Percentiles rank a stretch among this genome's conserved stretches.
Evolutionary conservation across 2,888 invertebrate genomes (phyloP).

Genomic region (Drosophila helvetica): DNA sequence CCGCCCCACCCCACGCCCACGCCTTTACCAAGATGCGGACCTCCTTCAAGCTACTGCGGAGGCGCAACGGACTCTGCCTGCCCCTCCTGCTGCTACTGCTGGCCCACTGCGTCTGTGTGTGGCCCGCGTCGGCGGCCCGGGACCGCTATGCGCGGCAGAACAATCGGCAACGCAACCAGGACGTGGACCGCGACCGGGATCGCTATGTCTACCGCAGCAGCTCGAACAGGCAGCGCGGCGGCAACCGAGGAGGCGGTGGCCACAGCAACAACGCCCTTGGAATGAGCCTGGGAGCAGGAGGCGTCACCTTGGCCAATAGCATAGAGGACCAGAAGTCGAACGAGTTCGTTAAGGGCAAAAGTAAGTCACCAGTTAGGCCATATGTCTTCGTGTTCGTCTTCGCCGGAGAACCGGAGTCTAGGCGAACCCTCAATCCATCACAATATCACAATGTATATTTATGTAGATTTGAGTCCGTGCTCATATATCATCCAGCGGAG

Average conservation of each 20-base stretch:
- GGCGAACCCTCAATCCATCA: slow-evolving; percentile 58
- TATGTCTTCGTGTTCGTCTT: not conserved
- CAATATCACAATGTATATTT: slow-evolving; percentile 52
- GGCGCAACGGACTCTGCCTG: slow-evolving; percentile 52
- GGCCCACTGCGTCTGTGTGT: slow-evolving; percentile 69
- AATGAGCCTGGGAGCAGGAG: slow-evolving; percentile 57
- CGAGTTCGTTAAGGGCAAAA: slow-evolving; percentile 91
- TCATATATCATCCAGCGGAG: slow-evolving; percentile 65
- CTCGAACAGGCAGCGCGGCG: slow-evolving; percentile 50
- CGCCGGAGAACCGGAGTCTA: slow-evolving; percentile 31
- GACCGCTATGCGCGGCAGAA: slow-evolving; percentile 76
- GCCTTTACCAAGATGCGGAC: slow-evolving; percentile 60
- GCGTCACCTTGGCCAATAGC: slow-evolving; percentile 15
- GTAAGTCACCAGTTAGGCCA: slow-evolving; percentile 86
- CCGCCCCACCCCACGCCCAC: not conserved
- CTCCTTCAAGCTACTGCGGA: slow-evolving; percentile 54
- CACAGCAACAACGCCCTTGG: slow-evolving; percentile 34
- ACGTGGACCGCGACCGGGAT: slow-evolving; percentile 44
- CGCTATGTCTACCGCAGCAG: slow-evolving; percentile 44
- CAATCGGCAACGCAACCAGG: slow-evolving; percentile 61
- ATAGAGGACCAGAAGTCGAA: slow-evolving; percentile 83
- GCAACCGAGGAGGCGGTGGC: slow-evolving; percentile 38
- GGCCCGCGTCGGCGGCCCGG: slow-evolving; percentile 67
- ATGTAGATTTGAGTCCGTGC: slow-evolving; percentile 64
- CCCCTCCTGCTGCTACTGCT: slow-evolving; percentile 77